phyloP scores from a whole-genome alignment of 1,140 invertebrate genomes.

The Pseudachorutes palmiensis region DNA sequence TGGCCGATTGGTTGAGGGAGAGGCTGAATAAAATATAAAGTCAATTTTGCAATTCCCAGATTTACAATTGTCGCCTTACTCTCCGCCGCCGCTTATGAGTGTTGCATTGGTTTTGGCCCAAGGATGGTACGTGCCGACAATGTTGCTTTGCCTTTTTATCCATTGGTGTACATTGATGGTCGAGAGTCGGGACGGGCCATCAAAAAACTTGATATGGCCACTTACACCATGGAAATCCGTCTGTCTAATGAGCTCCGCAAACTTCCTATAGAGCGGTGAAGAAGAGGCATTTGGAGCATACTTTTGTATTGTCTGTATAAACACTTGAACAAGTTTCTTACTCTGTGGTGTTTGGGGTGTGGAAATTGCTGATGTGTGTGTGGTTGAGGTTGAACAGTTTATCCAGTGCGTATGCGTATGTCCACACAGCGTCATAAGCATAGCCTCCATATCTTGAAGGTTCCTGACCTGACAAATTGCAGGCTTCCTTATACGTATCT shows the following conservation, averaged over 20 bases:
- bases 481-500: slow-evolving; percentile 44
- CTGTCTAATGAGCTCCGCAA: slow-evolving; percentile 46
- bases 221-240: slow-evolving; percentile 69
- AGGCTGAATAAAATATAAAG: background rate
- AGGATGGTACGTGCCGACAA: slow-evolving; percentile 58
- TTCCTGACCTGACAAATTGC: slow-evolving; percentile 31
- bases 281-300: no score
- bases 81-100: slow-evolving; percentile 22
- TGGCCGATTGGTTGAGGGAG: slow-evolving; percentile 43
- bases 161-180: slow-evolving; percentile 64
- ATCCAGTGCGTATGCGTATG: slow-evolving; percentile 64
- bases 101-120: slow-evolving; percentile 41
- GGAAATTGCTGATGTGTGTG: slow-evolving; percentile 51
- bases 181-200: slow-evolving; percentile 58
- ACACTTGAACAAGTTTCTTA: no score
- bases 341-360: slow-evolving; percentile 51
- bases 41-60: background rate
- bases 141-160: slow-evolving; percentile 47
- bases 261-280: no score
- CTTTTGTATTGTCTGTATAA: no score
- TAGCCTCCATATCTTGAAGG: slow-evolving; percentile 57
- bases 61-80: slow-evolving; percentile 23
- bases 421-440: slow-evolving; percentile 76
- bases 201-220: slow-evolving; percentile 61
- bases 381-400: slow-evolving; percentile 53